Conservation (phyloP, 2,113 vertebrate species). For the Rhinogobius similis region DNA sequence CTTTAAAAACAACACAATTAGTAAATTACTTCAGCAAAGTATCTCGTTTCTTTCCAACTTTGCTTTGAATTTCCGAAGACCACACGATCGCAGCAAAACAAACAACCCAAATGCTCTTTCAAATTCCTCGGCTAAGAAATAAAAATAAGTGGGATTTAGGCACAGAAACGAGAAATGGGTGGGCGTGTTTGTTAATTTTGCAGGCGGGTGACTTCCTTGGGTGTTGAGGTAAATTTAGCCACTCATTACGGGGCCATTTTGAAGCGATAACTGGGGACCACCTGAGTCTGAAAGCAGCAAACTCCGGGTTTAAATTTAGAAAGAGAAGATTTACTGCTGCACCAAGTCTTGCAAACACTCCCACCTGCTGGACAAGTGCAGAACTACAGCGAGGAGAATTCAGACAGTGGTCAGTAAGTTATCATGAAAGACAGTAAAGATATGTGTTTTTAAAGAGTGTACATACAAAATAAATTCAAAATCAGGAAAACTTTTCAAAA, state of each 20-base stretch:
- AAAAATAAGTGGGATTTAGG: conserved; percentile 53
- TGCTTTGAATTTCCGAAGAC: background rate
- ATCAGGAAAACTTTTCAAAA: too few relatives aligned
- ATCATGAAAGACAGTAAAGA: background rate
- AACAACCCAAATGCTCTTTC: conserved; percentile 41
- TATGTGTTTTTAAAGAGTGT: too few relatives aligned
- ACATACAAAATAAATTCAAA: too few relatives aligned
- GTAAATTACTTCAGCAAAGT: background rate
- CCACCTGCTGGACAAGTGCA: conserved; percentile 68
- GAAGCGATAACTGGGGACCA: conserved; percentile 38
- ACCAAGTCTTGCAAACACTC: conserved; percentile 29
- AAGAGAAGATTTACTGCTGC: background rate
- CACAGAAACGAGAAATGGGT: conserved; percentile 37
- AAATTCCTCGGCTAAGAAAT: conserved; percentile 46
- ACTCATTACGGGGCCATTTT: background rate
- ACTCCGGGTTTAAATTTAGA: conserved; percentile 8
- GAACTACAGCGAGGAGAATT: conserved; percentile 22
- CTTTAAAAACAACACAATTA: conserved; percentile 5
- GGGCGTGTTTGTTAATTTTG: conserved; percentile 27
- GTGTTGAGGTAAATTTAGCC: conserved; percentile 28
- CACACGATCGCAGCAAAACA: conserved; percentile 20
- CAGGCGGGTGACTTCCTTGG: conserved; percentile 34
- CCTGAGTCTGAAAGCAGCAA: conserved; percentile 16
- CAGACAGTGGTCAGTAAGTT: background rate
- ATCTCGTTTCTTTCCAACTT: background rate